Evolutionary conservation across 2,888 invertebrate genomes (phyloP), one percentile per base, ranked within the genome.

Genomic region (Ornithoptera alexandrae): DNA sequence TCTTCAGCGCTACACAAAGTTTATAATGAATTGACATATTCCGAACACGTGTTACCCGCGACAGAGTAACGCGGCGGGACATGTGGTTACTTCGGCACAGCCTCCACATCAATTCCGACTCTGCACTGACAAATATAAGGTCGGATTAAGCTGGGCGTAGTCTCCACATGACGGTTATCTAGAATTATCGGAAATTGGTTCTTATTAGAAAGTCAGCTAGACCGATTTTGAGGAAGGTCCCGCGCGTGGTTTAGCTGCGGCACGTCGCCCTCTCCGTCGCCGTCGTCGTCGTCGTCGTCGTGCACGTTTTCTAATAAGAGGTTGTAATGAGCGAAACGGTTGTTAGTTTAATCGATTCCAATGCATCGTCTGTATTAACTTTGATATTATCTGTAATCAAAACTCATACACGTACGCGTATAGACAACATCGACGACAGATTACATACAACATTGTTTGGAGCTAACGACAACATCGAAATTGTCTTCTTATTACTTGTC

Each of bases 21-120:
- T 91, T 89, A 85, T 92, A 91, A 92, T 91, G 89, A 90, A 92
- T 91, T 92, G 92, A 91, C 89, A 88, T 89, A 92, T 92, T 91
- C 91, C 81, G 80, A 85, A 89, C 92, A 92, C 90, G 90, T 91
- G 92, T 80, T 83, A 76, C 79, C 72, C 72, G 78, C 78, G 76
- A 73, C 76, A 76, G 75, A 79, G 79, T 76, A 77, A 77, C 74
- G 76, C 75, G 73, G 69, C 60, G 68, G 74, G 76, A 78, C 78
- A 75, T 76, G 75, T 75, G 79, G 74, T 73, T 53, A 53, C 53
- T 6, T 1, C 39, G 1, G 39, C 39, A 7, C 10, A 1, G 53
- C n/a, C n/a, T 12, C 17, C 53, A 17, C 53, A 2, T n/a, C 17
- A 5, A 10, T 53, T 18, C 4, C n/a, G 53, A 76, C 78, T 74